phyloP scores from a whole-genome alignment of 1,140 invertebrate genomes.

The Brachionus rotundiformis region DNA sequence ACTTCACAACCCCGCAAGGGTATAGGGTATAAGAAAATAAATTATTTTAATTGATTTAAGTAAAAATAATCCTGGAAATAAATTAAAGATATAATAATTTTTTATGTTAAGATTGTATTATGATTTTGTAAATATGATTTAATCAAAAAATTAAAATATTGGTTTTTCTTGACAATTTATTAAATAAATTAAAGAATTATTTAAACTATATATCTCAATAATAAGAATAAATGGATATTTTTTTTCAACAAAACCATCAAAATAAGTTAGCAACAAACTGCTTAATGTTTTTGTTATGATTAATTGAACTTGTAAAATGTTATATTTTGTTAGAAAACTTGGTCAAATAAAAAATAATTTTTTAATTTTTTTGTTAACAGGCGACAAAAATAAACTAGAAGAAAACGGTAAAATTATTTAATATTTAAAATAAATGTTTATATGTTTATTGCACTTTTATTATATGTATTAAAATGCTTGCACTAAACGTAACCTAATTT shows the following conservation, averaged over 20 bases:
- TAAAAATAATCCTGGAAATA: no score
- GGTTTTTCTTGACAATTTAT: not conserved
- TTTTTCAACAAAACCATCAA: no score
- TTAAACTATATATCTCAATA: no score
- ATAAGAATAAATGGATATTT: no score
- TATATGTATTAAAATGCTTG: slow-evolving; percentile 5
- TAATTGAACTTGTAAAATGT: not conserved
- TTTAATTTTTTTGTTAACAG: slow-evolving; percentile 9
- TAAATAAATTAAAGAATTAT: no score
- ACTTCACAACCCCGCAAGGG: no score
- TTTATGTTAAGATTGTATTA: no score
- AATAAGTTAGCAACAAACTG: not conserved
- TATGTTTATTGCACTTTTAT: not conserved
- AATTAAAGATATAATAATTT: no score
- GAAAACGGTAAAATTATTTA: slow-evolving; percentile 40
- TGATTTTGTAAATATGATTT: no score
- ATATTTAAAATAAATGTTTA: not conserved
- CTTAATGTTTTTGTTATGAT: not conserved
- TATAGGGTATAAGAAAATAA: no score
- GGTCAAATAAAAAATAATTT: not conserved
- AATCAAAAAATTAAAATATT: no score
- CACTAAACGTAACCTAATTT: not conserved
- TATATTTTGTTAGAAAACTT: not conserved
- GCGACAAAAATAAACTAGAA: slow-evolving; percentile 34
- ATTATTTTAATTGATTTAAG: no score